phyloP scores from a whole-genome alignment of 2,113 vertebrate genomes.

The Patagioenas fasciata region DNA sequence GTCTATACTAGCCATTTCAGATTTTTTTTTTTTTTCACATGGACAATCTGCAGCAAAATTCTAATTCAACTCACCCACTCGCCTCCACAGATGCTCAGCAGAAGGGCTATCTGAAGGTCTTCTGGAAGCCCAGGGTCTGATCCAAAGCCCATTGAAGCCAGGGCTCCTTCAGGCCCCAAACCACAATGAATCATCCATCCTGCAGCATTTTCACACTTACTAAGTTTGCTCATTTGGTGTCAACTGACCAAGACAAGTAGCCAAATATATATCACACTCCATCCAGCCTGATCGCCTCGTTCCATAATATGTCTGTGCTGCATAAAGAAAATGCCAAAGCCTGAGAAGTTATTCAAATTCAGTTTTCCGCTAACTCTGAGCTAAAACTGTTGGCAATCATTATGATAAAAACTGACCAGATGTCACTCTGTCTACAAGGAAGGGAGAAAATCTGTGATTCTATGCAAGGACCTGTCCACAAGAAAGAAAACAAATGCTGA shows the following conservation, averaged over 20 bases:
- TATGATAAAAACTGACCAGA: slow-evolving; percentile 17
- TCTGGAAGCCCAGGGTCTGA: background rate
- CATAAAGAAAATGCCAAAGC: background rate
- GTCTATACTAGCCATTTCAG: background rate
- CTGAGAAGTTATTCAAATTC: background rate
- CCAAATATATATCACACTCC: background rate
- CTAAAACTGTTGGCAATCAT: background rate
- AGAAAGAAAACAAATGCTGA: background rate
- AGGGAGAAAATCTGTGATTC: background rate
- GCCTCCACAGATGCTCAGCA: background rate
- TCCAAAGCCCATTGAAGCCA: background rate
- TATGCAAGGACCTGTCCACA: background rate
- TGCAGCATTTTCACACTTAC: background rate
- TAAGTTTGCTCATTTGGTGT: background rate
- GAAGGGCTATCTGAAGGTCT: background rate
- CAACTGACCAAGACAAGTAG: background rate
- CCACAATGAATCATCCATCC: background rate
- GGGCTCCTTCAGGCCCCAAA: background rate
- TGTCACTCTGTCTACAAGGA: background rate
- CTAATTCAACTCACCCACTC: background rate
- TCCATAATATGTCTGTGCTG: background rate
- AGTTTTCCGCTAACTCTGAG: background rate
- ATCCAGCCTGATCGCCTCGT: background rate
- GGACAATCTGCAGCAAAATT: background rate
- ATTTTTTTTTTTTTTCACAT: background rate